These are phyloP conservation scores for Eulemur macaco DNA, from an alignment of 2,113 vertebrate genomes.

Conservation along the genomic window DNA sequence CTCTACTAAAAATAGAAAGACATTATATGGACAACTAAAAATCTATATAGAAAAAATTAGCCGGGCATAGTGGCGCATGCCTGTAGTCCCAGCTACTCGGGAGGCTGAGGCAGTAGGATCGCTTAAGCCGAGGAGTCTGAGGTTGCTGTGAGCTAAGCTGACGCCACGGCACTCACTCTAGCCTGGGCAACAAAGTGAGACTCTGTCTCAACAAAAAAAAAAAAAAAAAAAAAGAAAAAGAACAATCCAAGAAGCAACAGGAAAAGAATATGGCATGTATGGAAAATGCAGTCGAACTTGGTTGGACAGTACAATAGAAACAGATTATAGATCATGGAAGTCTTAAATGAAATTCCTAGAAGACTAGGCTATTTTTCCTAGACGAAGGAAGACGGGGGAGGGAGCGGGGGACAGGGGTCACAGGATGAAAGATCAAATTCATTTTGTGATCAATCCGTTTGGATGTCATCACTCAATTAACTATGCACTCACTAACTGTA, in stretches of 20 bases:
- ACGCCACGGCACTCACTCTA: no score
- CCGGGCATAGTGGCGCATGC: no score
- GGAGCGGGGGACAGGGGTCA: background rate
- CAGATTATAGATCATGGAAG: background rate
- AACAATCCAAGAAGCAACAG: constrained; percentile 3
- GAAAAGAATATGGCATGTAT: background rate
- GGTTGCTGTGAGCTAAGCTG: no score
- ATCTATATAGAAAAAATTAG: no score
- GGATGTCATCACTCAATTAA: background rate
- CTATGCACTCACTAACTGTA: background rate
- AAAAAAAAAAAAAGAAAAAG: background rate
- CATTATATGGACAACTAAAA: no score
- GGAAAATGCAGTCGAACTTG: background rate
- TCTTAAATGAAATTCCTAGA: background rate
- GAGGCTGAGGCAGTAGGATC: no score
- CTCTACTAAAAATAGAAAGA: no score
- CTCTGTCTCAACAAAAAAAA: no score
- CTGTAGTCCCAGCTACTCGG: no score
- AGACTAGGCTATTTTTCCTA: background rate
- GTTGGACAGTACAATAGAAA: background rate
- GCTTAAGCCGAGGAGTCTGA: no score
- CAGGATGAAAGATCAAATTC: background rate
- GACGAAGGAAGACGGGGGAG: background rate
- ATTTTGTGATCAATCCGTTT: constrained; percentile 25
- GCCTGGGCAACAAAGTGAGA: no score